Conservation (phyloP, 2,113 vertebrate genomes). For the Amazona guildingii region DNA sequence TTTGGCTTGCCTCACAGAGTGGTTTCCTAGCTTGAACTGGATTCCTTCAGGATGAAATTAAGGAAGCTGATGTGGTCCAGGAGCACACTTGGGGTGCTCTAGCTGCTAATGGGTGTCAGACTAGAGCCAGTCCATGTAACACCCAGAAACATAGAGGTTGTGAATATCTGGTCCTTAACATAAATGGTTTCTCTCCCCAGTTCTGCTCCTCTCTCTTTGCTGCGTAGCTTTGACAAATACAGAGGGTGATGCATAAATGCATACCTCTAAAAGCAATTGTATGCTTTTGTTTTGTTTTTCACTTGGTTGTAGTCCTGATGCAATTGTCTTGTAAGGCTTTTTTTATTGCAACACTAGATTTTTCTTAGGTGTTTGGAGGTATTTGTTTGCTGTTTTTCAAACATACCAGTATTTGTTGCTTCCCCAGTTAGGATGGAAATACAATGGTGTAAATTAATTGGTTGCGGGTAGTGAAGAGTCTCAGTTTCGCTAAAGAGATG, state of each 20-base stretch:
- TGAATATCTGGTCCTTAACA: neutral
- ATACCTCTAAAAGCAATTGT: neutral
- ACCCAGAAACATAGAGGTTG: neutral
- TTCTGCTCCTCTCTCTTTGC: neutral
- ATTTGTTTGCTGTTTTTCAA: neutral
- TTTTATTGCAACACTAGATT: neutral
- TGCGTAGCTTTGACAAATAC: neutral
- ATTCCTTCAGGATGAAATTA: neutral
- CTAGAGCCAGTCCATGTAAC: neutral
- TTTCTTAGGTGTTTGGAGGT: neutral
- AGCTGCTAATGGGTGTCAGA: neutral
- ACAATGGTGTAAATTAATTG: neutral
- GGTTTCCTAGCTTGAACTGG: neutral
- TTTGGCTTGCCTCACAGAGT: neutral
- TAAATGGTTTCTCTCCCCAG: rapidly evolving
- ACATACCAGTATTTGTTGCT: neutral
- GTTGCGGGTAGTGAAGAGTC: neutral
- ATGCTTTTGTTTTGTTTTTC: neutral
- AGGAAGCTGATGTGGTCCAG: neutral
- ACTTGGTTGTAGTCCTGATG: neutral
- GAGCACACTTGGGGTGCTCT: neutral
- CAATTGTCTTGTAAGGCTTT: neutral
- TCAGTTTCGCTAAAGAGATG: neutral
- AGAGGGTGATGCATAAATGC: neutral
- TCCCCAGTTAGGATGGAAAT: neutral